These are phyloP conservation scores for Centropristis striata DNA, from an alignment of 2,113 vertebrate genomes.

Conservation along the genomic window DNA sequence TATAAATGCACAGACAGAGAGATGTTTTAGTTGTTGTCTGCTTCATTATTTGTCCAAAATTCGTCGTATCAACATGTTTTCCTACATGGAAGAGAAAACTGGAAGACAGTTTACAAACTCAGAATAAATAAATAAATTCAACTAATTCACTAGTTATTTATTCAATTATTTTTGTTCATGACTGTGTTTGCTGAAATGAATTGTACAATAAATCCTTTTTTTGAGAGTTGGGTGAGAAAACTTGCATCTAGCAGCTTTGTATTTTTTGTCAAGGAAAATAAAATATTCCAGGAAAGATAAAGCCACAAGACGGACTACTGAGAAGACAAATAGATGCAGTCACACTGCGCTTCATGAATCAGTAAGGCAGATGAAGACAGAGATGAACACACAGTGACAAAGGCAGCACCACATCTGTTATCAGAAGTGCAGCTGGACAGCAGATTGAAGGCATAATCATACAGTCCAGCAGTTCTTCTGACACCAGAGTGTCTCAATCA, in stretches of 20 bases:
- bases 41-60: too few species aligned
- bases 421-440: conserved; percentile 35
- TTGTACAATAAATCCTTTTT: too few species aligned
- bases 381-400: conserved; percentile 10
- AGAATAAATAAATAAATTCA: too few species aligned
- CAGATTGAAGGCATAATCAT: conserved; percentile 52
- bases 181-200: too few species aligned
- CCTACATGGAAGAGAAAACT: too few species aligned
- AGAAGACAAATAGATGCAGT: neutral
- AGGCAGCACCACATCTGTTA: conserved; percentile 19
- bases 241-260: neutral
- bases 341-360: neutral
- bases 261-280: neutral
- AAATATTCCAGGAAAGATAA: neutral
- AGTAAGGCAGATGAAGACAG: conserved; percentile 18
- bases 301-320: neutral
- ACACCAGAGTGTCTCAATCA: conserved; percentile 39
- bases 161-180: too few species aligned
- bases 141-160: too few species aligned
- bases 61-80: too few species aligned
- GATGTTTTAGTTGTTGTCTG: too few species aligned
- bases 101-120: too few species aligned
- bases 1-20: too few species aligned
- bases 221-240: neutral
- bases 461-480: conserved; percentile 40